Evolutionary conservation across 2,113 vertebrate species (phyloP), one percentile per base, ranked within the genome.

Genomic region (Dolichotis patagonum): DNA sequence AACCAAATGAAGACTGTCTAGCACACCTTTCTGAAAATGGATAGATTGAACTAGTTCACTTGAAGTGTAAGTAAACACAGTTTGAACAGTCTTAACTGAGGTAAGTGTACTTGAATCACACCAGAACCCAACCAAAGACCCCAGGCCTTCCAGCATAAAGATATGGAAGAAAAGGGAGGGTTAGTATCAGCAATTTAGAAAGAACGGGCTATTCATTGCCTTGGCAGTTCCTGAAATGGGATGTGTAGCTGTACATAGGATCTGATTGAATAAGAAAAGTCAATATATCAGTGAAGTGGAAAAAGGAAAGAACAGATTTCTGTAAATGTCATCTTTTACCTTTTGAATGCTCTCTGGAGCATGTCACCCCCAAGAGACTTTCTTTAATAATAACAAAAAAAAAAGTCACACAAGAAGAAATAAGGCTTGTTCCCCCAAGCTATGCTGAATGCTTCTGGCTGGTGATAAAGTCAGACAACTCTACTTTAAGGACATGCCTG

Each of bases 231-330:
- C 91, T 69, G n/a, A 85, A 90, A 82, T 35, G 46, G 84, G 46
- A 35, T 12, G 13, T 30, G 52, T 38, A 60, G 49, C 85, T 73
- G 56, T 85, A 82, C 94, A 90, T 49, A 81, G 73, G 32, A 67
- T 62, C 83, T 86, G 77, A 97, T 8, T 87, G 95, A 94, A 84
- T 81, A 90, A n/a, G 54, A 56, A 94, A 96, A 92, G 93, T 90
- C 96, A 73, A 54, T 71, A 93, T 60, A 81, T 62, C 84, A 22
- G 43, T 38, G 52, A 95, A 65, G 63, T 54, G 8, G 46, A 60
- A n/a, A 83, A 43, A 91, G 82, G 83, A 94, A 92, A 91, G 75
- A 92, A 93, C 81, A 73, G 93, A 80, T 89, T 94, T 94, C 81
- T 88, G 20, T 87, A 95, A 96, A 93, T 91, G 80, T 69, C 75